Base-by-base conservation (phyloP, 2,113 vertebrate genomes). In the Daubentonia madagascariensis region DNA sequence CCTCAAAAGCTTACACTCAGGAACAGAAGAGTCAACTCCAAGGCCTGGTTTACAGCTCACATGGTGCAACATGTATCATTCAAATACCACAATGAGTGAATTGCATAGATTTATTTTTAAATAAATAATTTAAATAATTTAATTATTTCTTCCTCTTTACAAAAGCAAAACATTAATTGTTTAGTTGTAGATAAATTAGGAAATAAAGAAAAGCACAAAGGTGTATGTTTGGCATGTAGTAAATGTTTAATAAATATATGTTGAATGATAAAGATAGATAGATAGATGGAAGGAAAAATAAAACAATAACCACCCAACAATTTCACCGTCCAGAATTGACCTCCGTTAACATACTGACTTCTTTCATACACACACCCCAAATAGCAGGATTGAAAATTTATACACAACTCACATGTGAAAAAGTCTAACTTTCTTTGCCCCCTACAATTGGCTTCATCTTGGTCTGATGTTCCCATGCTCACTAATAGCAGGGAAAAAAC, bases 201-300 rank as follows among this genome's bases (percentile, higher is more conserved):
- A 93, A 63, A 86, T 70, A 95, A 68, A 85, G 30, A 37, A 59
- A 67, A 96, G 43, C 63, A 89, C 40, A 86, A 97, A 94, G 23
- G 40, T 73, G 13, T 52, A 54, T 37, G 14, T 50, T 91, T 85
- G 50, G 20, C 20, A 65, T 22, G 22, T 9, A 85, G 35, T 45
- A 87, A 75, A 85, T 65, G 40, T 90, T 70, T 63, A 80, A 52
- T 87, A 95, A 85, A 87, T 80, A 30, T 6, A 89, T 16, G 2
- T 3, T 54, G 14, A 88, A 61, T 75, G 40, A 88, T 8, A 85
- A n/a, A 43, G 0, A 3, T 20, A 61, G 59, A 52, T 14, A 52
- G 7, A 75, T 3, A 57, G 32, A 57, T 35, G 35, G 37, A 67
- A 68, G 32, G 76, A 48, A 65, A 91, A 89, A 57, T 50, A 80